These are phyloP conservation scores for Tychaedon coryphoeus DNA, from an alignment of 2,113 vertebrate species.

Conservation along the genomic window DNA sequence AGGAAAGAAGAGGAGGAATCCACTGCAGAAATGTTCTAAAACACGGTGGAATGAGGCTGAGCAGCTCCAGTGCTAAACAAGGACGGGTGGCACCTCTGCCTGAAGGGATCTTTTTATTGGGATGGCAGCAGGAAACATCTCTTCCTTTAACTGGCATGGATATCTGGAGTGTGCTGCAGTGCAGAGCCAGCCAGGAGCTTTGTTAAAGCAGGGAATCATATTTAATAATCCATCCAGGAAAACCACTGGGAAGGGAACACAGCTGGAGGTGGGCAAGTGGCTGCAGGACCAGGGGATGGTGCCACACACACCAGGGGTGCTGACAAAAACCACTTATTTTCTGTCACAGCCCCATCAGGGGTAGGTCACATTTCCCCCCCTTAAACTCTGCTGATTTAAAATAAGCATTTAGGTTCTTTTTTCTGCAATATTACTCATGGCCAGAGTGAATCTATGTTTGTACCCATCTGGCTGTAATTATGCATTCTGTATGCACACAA, in stretches of 20 bases:
- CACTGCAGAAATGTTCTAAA: background rate
- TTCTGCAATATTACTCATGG: background rate
- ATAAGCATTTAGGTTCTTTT: background rate
- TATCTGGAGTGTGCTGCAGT: background rate
- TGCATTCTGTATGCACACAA: background rate
- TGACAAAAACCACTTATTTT: background rate
- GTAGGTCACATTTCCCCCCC: background rate
- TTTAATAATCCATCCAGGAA: background rate
- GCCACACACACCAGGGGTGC: fast-evolving
- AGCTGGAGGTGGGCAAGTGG: background rate
- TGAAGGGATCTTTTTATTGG: background rate
- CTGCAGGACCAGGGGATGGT: background rate
- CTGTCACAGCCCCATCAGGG: background rate
- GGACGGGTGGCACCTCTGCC: background rate
- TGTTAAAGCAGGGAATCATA: background rate
- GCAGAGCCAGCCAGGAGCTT: background rate
- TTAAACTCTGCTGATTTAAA: background rate
- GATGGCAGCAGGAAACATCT: background rate
- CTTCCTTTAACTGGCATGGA: background rate
- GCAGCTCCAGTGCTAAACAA: background rate
- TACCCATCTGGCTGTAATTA: background rate
- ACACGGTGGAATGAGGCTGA: background rate
- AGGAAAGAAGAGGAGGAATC: background rate
- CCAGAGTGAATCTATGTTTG: background rate
- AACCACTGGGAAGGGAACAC: background rate